These are phyloP conservation scores for Melinaea marsaeus DNA, from an alignment of 2,888 invertebrate genomes.

Conservation along the genomic window DNA sequence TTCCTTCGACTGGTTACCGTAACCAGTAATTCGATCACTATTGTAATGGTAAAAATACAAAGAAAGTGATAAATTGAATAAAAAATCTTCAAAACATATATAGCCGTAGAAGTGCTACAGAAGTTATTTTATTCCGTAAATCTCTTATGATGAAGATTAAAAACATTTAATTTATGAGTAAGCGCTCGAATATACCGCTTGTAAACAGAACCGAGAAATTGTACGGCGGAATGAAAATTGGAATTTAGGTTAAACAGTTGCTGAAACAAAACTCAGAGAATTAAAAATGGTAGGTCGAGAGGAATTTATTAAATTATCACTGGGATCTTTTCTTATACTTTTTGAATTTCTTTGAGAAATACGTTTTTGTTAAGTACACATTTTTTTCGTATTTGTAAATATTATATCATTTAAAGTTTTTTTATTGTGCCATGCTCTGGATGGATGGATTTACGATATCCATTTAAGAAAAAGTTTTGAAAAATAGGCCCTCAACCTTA, in stretches of 20 bases:
- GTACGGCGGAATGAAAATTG: conserved; percentile 46
- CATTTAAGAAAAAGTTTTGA: no score
- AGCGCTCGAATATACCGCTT: conserved; percentile 2
- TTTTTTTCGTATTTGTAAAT: no score
- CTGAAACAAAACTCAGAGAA: conserved; percentile 1
- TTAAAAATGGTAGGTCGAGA: conserved; percentile 1
- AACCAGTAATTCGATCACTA: no score
- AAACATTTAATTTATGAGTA: conserved; percentile 2
- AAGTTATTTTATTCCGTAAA: conserved; percentile 2
- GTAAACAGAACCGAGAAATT: conserved; percentile 33
- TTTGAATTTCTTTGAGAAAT: neutral
- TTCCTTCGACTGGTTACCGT: no score
- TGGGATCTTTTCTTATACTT: neutral
- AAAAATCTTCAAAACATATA: neutral
- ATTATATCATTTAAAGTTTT: no score
- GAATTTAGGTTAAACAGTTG: conserved; percentile 26
- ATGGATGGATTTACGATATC: no score
- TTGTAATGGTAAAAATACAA: neutral
- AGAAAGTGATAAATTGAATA: neutral
- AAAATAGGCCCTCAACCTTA: no score
- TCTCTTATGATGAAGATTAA: conserved; percentile 6
- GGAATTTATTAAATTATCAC: conserved; percentile 6
- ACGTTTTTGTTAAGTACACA: no score
- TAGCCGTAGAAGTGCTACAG: neutral
- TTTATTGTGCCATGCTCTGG: no score